Evolutionary conservation across 2,888 invertebrate genomes (phyloP).

Genomic region (Eurytoma californica): DNA sequence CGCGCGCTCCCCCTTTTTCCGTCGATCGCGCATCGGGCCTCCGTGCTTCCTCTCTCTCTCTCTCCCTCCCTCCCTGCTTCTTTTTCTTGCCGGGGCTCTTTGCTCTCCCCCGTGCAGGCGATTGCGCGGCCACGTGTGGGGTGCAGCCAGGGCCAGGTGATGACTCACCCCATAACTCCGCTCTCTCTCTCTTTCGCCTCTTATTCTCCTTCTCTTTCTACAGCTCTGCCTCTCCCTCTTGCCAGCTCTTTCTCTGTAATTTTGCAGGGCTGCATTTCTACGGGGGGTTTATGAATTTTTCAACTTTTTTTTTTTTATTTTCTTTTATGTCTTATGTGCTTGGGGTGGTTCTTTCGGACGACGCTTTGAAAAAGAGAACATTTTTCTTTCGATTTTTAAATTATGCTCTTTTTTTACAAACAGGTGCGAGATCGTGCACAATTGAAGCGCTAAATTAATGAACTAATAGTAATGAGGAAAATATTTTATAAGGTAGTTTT

Average conservation of each 20-base stretch:
- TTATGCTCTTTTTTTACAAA: too few species aligned
- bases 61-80: constrained; percentile 3
- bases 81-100: constrained; percentile 42
- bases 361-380: background rate
- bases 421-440: too few species aligned
- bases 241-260: constrained; percentile 13
- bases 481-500: too few species aligned
- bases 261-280: constrained; percentile 22
- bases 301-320: background rate
- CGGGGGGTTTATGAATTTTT: constrained; percentile 24
- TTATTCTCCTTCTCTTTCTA: constrained; percentile 31
- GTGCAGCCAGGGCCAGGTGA: constrained; percentile 67
- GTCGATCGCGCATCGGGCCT: constrained; percentile 37
- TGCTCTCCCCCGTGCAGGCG: constrained; percentile 30
- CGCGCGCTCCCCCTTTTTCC: constrained; percentile 57
- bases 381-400: background rate
- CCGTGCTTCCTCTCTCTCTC: background rate
- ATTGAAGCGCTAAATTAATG: too few species aligned
- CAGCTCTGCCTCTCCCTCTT: constrained; percentile 14
- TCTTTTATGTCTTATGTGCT: background rate
- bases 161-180: constrained; percentile 69
- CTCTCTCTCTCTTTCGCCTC: constrained; percentile 42
- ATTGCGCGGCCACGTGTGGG: constrained; percentile 25
- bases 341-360: background rate
- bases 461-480: too few species aligned